These are phyloP conservation scores for Lasioglossum calceatum DNA, from an alignment of 2,888 invertebrate genomes.

Conservation along the genomic window DNA sequence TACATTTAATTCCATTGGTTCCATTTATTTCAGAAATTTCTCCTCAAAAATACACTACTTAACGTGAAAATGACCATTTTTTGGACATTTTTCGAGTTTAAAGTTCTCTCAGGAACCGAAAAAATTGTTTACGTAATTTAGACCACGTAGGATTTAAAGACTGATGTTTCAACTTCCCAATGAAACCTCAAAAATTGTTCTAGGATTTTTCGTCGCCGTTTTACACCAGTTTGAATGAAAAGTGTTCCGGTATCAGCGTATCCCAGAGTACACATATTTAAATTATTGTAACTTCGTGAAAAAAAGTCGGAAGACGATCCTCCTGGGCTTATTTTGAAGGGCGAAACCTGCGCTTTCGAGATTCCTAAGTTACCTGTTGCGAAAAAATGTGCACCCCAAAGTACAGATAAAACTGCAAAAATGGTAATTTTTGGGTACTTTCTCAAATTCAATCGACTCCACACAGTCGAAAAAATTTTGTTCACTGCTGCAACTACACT, in stretches of 20 bases:
- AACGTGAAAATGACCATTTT: background rate
- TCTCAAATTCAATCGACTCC: background rate
- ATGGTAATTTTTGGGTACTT: background rate
- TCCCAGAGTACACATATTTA: no score
- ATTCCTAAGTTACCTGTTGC: accelerated
- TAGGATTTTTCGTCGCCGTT: background rate
- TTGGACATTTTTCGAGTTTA: background rate
- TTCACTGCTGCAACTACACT: accelerated
- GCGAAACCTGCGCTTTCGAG: background rate
- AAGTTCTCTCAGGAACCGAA: background rate
- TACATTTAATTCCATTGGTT: background rate
- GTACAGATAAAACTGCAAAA: background rate
- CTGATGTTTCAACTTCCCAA: background rate
- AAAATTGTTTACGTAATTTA: background rate
- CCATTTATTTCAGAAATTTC: background rate
- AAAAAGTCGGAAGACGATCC: background rate
- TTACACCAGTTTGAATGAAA: background rate
- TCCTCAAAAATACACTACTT: background rate
- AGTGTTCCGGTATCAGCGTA: no score
- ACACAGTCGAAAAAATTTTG: background rate
- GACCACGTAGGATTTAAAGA: background rate
- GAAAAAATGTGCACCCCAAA: accelerated
- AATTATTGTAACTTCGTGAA: background rate
- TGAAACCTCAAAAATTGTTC: background rate
- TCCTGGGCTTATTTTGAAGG: background rate